Evolutionary conservation across 2,888 invertebrate genomes (phyloP), one percentile per base, ranked within the genome.

Genomic region (Oeneis ivallda): DNA sequence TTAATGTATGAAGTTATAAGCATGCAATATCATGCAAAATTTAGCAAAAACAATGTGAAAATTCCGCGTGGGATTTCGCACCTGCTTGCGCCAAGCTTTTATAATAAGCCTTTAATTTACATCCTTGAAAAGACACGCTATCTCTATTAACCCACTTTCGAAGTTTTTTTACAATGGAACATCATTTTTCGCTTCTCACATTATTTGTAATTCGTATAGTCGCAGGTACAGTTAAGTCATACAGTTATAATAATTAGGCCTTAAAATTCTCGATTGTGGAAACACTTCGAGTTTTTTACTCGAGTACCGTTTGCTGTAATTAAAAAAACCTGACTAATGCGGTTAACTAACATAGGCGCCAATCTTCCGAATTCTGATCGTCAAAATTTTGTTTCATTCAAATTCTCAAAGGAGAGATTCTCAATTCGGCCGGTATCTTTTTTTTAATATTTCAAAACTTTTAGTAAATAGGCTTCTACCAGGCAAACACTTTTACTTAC

Each of bases 181-280:
- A 19, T 19, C 9, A 49, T 50, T 41, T 19, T 56, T 56, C 56
- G 58, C 19, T 58, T 58, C 58, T 34, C 58, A 58, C 47, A 58
- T 58, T 34, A 58, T 47, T 45, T 47, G 58, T 34, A 47, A 47
- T 58, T 58, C 47, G 34, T 34, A 53, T 26, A 62, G 19, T 49
- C 54, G 43, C 47, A 17, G 11, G 57, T 53, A 69, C 69, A 60
- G 69, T 69, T 69, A 62, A 64, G 47, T 54, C 61, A 62, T 58
- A 64, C 67, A 49, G 64, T 67, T 59, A 62, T 64, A 67, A 64
- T 64, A 43, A 59, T 58, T 32, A 58, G 45, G 49, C 17, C 6
- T 61, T 45, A 62, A 58, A 41, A 58, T 32, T 59, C 58, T 53
- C 34, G 15, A 5, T 17, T 58, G 34, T 39, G 58, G 34, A 61